These are phyloP conservation scores for Achatina immaculata DNA, from an alignment of 1,140 invertebrate species.

Conservation along the genomic window DNA sequence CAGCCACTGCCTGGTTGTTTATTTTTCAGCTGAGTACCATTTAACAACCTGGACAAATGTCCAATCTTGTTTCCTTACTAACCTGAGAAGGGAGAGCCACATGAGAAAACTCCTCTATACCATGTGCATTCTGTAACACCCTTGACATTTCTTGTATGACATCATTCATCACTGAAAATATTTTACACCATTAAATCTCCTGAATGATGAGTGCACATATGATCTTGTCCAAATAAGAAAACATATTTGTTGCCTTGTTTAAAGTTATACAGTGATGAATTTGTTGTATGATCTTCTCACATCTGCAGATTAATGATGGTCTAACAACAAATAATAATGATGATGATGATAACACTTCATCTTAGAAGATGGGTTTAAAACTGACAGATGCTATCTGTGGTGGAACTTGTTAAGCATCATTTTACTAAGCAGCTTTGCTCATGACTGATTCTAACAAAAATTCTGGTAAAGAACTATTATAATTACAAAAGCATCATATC, in stretches of 20 bases:
- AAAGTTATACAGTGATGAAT: too few species aligned
- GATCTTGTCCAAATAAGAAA: conserved; percentile 8
- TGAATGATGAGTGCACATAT: background rate
- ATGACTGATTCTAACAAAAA: background rate
- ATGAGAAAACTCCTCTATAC: conserved; percentile 60
- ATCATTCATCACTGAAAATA: conserved; percentile 66
- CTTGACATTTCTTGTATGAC: conserved; percentile 71
- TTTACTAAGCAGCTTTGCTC: background rate
- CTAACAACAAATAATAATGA: background rate
- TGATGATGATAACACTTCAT: too few species aligned
- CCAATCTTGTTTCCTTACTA: too few species aligned
- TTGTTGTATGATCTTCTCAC: too few species aligned
- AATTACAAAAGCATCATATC: conserved; percentile 58
- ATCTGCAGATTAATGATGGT: background rate
- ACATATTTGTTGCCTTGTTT: too few species aligned
- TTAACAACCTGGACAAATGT: too few species aligned
- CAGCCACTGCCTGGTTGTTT: too few species aligned
- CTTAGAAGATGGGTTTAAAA: too few species aligned
- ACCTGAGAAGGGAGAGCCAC: conserved; percentile 63
- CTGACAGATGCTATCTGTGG: too few species aligned
- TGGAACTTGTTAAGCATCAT: too few species aligned
- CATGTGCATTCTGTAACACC: conserved; percentile 53
- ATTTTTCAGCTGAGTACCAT: too few species aligned
- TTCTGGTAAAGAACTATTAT: background rate
- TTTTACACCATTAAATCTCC: background rate